A percentile compares a stretch with the other conserved stretches of the same genome.
Evolutionary conservation across 1,140 invertebrate species (phyloP).

Genomic region (Proales similis): DNA sequence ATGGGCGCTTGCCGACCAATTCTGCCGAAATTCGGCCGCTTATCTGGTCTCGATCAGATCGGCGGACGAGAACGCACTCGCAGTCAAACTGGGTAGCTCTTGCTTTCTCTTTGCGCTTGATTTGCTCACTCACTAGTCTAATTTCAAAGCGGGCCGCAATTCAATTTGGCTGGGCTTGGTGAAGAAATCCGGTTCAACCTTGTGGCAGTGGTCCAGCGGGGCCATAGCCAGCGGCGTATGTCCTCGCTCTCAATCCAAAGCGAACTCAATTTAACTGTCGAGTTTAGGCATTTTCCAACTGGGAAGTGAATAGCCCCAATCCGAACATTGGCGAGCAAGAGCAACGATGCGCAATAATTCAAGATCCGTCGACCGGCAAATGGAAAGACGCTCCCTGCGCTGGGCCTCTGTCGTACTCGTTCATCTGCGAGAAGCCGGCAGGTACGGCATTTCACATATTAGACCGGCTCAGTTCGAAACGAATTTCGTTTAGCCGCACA

Average conservation of each 20-base stretch:
- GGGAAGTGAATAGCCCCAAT: conserved; percentile 20
- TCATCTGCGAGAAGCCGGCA: conserved; percentile 27
- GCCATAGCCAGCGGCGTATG: conserved; percentile 21
- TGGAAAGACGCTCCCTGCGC: conserved; percentile 23
- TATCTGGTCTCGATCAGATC: conserved; percentile 12
- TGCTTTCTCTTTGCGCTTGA: too few species aligned
- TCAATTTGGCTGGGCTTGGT: conserved; percentile 22
- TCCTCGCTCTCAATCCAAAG: not conserved
- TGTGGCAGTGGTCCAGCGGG: conserved; percentile 12
- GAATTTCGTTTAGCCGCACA: conserved; percentile 1
- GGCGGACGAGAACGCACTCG: not conserved
- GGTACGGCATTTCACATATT: not conserved
- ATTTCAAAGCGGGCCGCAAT: too few species aligned
- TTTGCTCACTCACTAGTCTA: too few species aligned
- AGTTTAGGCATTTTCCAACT: conserved; percentile 33
- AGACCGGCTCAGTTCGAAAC: not conserved
- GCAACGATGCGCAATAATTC: conserved; percentile 17
- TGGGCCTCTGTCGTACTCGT: not conserved
- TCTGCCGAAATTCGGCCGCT: not conserved
- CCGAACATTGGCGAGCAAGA: not conserved
- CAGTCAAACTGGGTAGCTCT: conserved; percentile 7
- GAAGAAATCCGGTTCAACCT: not conserved
- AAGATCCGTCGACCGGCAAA: not conserved
- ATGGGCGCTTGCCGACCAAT: conserved; percentile 19
- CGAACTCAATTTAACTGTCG: not conserved